These are phyloP conservation scores for Eudemis profundana DNA, from an alignment of 2,888 invertebrate species.

Conservation along the genomic window DNA sequence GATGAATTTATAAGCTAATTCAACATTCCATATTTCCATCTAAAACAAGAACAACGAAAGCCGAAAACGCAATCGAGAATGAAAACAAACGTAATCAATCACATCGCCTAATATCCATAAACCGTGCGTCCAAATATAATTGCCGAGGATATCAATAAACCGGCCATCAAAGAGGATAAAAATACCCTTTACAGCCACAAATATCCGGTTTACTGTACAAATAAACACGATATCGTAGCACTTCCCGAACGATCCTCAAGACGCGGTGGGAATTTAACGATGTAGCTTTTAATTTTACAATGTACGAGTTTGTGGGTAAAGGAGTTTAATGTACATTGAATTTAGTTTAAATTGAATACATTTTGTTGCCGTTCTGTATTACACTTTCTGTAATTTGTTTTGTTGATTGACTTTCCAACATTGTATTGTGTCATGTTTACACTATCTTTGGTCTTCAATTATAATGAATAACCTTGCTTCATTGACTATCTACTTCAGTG, in stretches of 20 bases:
- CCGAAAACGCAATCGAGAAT: too few relatives aligned
- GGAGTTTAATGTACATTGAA: slow-evolving; percentile 8
- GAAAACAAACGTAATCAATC: slow-evolving; percentile 21
- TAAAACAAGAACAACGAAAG: too few relatives aligned
- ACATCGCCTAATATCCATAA: slow-evolving; percentile 16
- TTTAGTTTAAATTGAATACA: not conserved
- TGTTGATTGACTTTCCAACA: not conserved
- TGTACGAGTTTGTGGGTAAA: slow-evolving; percentile 9
- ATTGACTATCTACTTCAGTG: too few relatives aligned
- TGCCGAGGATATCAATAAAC: slow-evolving; percentile 55
- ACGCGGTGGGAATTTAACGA: slow-evolving; percentile 31
- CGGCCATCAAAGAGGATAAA: slow-evolving; percentile 55
- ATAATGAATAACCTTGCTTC: too few relatives aligned
- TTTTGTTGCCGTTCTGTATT: not conserved
- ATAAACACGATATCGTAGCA: slow-evolving; percentile 41
- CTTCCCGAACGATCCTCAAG: slow-evolving; percentile 22
- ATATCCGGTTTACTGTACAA: slow-evolving; percentile 56
- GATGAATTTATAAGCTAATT: too few relatives aligned
- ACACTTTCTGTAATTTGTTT: not conserved
- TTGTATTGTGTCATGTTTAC: too few relatives aligned
- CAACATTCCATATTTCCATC: too few relatives aligned
- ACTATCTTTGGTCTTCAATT: too few relatives aligned
- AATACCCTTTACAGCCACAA: slow-evolving; percentile 68
- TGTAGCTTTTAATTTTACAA: slow-evolving; percentile 26
- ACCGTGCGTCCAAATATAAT: slow-evolving; percentile 38